Conservation (phyloP, 2,888 invertebrate genomes). For the Liodrosophila aerea region DNA sequence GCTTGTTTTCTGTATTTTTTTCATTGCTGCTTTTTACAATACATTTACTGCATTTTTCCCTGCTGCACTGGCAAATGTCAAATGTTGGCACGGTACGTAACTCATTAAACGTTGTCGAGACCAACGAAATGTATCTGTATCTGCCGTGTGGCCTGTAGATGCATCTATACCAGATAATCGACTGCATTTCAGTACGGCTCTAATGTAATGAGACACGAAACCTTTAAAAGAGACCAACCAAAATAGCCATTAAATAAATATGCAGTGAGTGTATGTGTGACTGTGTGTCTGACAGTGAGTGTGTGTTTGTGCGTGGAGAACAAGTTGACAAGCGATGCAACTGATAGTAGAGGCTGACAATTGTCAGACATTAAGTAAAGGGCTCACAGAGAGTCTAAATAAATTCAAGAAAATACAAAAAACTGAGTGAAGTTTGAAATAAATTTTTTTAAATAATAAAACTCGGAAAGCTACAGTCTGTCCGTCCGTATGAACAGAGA, state of each 20-base stretch:
- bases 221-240: slow-evolving; percentile 19
- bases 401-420: too few species aligned
- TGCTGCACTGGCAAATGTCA: slow-evolving; percentile 59
- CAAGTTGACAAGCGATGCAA: slow-evolving; percentile 35
- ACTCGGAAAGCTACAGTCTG: too few species aligned
- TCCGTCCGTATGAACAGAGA: too few species aligned
- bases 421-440: too few species aligned
- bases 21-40: slow-evolving; percentile 41
- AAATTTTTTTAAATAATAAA: too few species aligned
- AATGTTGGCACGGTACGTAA: slow-evolving; percentile 63
- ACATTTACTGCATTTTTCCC: slow-evolving; percentile 53
- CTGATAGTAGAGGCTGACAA: slow-evolving; percentile 23
- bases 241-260: slow-evolving; percentile 22
- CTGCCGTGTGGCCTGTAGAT: slow-evolving; percentile 30
- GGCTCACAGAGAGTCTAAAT: background rate
- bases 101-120: slow-evolving; percentile 57
- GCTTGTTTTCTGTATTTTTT: slow-evolving; percentile 14
- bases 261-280: background rate
- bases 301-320: slow-evolving; percentile 7
- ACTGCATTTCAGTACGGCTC: slow-evolving; percentile 19
- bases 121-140: slow-evolving; percentile 18
- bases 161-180: slow-evolving; percentile 64
- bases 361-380: background rate
- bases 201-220: slow-evolving; percentile 62
- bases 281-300: slow-evolving; percentile 1